These are phyloP conservation scores for Polia nebulosa DNA, from an alignment of 2,888 invertebrate genomes.

Conservation along the genomic window DNA sequence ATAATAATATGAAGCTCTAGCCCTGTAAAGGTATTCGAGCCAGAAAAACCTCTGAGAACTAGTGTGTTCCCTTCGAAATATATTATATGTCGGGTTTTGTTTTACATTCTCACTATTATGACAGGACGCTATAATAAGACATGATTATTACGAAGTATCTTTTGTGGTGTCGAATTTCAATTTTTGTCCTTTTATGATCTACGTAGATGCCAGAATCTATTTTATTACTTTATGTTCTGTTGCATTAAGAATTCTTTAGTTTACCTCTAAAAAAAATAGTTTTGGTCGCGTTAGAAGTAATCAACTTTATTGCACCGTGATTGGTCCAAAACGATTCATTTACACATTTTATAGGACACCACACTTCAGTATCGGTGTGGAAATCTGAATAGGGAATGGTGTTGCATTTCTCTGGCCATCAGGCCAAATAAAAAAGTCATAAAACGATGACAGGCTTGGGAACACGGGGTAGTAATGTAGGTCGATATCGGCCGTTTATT, in stretches of 20 bases:
- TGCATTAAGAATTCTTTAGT: constrained; percentile 22
- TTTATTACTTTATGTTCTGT: constrained; percentile 52
- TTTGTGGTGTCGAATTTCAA: constrained; percentile 74
- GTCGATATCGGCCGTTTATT: constrained; percentile 82
- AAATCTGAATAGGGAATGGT: constrained; percentile 86
- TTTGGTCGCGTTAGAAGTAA: constrained; percentile 58
- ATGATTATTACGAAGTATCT: constrained; percentile 80
- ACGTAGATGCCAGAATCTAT: constrained; percentile 45
- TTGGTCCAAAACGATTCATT: constrained; percentile 77
- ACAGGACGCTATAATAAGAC: constrained; percentile 81
- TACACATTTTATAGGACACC: constrained; percentile 77
- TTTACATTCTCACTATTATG: constrained; percentile 79
- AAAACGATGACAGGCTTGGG: constrained; percentile 89
- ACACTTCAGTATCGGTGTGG: constrained; percentile 80
- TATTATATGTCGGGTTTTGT: constrained; percentile 64
- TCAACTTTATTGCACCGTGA: constrained; percentile 69
- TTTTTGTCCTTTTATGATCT: constrained; percentile 74
- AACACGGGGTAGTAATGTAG: constrained; percentile 85
- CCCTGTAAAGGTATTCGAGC: constrained; percentile 62
- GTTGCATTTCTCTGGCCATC: constrained; percentile 87
- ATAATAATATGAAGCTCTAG: constrained; percentile 72
- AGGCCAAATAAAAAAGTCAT: constrained; percentile 89
- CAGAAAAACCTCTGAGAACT: constrained; percentile 57
- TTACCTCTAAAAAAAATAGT: constrained; percentile 48
- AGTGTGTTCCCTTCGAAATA: constrained; percentile 54